phyloP scores from a whole-genome alignment of 2,888 invertebrate species.

The Morpho achilles region DNA sequence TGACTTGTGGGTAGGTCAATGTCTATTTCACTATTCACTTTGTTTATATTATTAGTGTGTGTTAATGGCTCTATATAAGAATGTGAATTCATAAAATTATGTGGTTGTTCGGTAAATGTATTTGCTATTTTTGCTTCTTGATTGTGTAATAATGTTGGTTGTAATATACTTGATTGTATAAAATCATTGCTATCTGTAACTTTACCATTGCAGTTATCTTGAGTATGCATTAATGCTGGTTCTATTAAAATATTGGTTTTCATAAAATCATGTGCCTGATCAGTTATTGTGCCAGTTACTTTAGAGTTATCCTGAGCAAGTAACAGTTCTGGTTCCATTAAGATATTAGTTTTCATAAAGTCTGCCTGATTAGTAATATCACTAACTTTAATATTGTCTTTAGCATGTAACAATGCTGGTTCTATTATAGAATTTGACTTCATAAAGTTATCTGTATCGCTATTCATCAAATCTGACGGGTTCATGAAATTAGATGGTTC shows the following conservation, averaged over 20 bases:
- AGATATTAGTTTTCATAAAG: constrained; percentile 18
- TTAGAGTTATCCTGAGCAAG: constrained; percentile 3
- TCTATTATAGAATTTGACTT: constrained; percentile 52
- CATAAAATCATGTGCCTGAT: constrained; percentile 9
- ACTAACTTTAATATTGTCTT: constrained; percentile 30
- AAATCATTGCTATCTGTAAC: constrained; percentile 4
- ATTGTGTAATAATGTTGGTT: constrained; percentile 10
- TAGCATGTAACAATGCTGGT: constrained; percentile 51
- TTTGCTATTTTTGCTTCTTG: not conserved
- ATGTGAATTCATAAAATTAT: constrained; percentile 1
- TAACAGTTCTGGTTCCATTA: constrained; percentile 3
- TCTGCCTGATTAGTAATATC: constrained; percentile 10
- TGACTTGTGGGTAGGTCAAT: constrained; percentile 37
- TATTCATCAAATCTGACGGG: constrained; percentile 45
- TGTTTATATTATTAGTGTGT: not conserved
- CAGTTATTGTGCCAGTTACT: not conserved
- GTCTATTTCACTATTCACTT: constrained; percentile 25
- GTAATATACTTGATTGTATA: constrained; percentile 4
- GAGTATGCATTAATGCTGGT: constrained; percentile 6
- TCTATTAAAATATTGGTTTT: constrained; percentile 5
- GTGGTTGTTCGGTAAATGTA: not conserved
- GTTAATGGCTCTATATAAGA: not conserved
- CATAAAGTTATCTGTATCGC: constrained; percentile 46
- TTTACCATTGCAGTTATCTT: constrained; percentile 4
- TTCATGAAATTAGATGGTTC: constrained; percentile 27